Base-by-base conservation (phyloP, 64 coral and sea anemone genomes). In the Pocillopora damicornis region DNA sequence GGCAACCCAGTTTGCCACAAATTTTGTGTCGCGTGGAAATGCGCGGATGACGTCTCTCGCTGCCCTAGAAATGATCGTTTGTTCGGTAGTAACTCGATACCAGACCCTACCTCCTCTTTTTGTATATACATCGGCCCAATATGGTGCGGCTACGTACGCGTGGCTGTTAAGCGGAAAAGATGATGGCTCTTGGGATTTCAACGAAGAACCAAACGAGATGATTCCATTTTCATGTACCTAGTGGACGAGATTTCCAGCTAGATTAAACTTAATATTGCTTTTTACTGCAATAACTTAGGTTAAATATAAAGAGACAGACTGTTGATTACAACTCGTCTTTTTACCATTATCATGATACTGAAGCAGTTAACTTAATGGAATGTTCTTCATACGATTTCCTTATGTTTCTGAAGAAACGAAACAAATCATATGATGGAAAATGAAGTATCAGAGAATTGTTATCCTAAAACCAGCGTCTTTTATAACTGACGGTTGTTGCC, bases 141-240 rank as follows among this genome's bases (percentile, higher is more conserved):
- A 94, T 18, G 92, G 92, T 0, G 92, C 88, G 20, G 89, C 86
- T 9, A 78, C 37, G 25, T 63, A 75, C 20, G 5, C 37, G 9
- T 86, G 16, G 11, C 67, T 13, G 30, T 35, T 38, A 2, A 88
- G 17, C 1, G 80, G 51, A 61, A 93, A 75, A 11, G 35, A 22
- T 17, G 58, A 23, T 69, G 74, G 63, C 18, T 36, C 15, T 57
- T 78, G 78, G 14, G 17, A 51, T 1, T 5, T 18, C 10, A 89
- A 18, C 5, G 5, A 4, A 6, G 67, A 59, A 25, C 63, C 58
- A 59, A 93, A 93, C 16, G 87, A 89, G 18, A 93, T 89, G 2
- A 87, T 75, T 35, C 92, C 92, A 86, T 93, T 93, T 45, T 88
- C 82, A 67, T 89, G 86, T 7, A 93, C 79, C 91, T 93, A 58